Conservation (phyloP, 1,140 invertebrate species). For the Saccostrea echinata region DNA sequence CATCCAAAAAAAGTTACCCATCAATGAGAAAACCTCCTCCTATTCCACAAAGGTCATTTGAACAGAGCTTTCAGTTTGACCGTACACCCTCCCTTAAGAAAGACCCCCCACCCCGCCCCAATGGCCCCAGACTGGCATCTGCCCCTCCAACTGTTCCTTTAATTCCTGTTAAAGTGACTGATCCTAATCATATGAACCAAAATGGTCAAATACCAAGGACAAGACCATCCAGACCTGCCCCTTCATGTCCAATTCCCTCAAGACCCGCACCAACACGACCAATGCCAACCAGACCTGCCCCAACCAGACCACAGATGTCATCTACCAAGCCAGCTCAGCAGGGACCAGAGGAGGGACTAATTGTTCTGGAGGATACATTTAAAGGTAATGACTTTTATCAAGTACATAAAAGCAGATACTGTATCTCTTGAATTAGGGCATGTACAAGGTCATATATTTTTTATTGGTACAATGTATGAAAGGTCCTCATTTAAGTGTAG, state of each 20-base stretch:
- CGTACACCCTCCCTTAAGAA: constrained; percentile 66
- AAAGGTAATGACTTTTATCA: background rate
- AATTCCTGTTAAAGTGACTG: constrained; percentile 3
- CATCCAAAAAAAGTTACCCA: background rate
- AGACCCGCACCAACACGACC: constrained; percentile 45
- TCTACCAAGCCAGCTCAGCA: constrained; percentile 45
- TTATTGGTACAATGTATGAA: too few relatives aligned
- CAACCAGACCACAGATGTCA: constrained; percentile 45
- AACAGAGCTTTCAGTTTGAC: constrained; percentile 47
- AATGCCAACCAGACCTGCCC: constrained; percentile 23
- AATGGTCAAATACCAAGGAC: constrained; percentile 8
- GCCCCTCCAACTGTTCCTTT: constrained; percentile 38
- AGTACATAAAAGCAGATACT: background rate
- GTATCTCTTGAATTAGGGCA: background rate
- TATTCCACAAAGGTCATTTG: constrained; percentile 57
- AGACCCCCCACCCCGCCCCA: constrained; percentile 68
- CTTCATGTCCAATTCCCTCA: constrained; percentile 52
- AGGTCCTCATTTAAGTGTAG: too few relatives aligned
- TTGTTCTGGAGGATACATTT: background rate
- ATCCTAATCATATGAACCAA: background rate
- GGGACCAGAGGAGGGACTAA: background rate
- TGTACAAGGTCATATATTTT: too few relatives aligned
- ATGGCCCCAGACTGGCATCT: constrained; percentile 63
- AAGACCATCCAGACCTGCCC: constrained; percentile 18
- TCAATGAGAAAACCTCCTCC: constrained; percentile 62